A percentile compares a stretch with the other conserved stretches of the same genome.
Evolutionary conservation across 2,888 invertebrate genomes (phyloP).

Genomic region (Eubasilissa splendida): DNA sequence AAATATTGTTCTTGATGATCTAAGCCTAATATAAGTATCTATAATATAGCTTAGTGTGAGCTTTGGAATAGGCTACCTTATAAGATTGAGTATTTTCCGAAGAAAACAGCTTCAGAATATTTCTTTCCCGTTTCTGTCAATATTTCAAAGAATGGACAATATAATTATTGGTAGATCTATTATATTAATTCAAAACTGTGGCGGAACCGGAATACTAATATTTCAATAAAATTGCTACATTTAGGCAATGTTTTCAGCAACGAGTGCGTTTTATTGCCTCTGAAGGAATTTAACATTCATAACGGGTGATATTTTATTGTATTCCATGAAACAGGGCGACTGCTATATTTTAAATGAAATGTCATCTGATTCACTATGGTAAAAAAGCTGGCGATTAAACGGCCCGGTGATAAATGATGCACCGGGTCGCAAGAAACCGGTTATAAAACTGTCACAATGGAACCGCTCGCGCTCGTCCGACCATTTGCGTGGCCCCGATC

Average conservation of each 20-base stretch:
- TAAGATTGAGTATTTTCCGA: too few relatives aligned
- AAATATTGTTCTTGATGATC: too few relatives aligned
- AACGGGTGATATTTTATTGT: conserved; percentile 40
- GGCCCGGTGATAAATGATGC: conserved; percentile 40
- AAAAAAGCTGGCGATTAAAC: conserved; percentile 25
- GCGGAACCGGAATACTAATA: conserved; percentile 25
- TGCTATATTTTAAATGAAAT: conserved; percentile 19
- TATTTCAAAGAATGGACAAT: too few relatives aligned
- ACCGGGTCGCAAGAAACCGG: conserved; percentile 22
- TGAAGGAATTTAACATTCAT: conserved; percentile 45
- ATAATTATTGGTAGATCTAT: conserved; percentile 6
- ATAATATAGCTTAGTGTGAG: too few relatives aligned
- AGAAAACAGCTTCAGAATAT: too few relatives aligned
- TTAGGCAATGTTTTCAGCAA: conserved; percentile 41
- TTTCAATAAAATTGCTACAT: conserved; percentile 31
- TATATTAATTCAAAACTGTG: conserved; percentile 26
- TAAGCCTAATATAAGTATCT: too few relatives aligned
- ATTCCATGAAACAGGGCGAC: conserved; percentile 18
- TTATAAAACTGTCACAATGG: conserved; percentile 42
- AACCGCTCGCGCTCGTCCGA: neutral
- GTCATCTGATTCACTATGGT: conserved; percentile 12
- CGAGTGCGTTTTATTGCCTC: conserved; percentile 55
- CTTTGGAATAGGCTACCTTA: too few relatives aligned
- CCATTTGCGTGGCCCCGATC: neutral
- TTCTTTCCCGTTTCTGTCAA: too few relatives aligned